Conservation (phyloP, 2,797 vertebrate species). For the Petrocephalus schoutedeni region DNA sequence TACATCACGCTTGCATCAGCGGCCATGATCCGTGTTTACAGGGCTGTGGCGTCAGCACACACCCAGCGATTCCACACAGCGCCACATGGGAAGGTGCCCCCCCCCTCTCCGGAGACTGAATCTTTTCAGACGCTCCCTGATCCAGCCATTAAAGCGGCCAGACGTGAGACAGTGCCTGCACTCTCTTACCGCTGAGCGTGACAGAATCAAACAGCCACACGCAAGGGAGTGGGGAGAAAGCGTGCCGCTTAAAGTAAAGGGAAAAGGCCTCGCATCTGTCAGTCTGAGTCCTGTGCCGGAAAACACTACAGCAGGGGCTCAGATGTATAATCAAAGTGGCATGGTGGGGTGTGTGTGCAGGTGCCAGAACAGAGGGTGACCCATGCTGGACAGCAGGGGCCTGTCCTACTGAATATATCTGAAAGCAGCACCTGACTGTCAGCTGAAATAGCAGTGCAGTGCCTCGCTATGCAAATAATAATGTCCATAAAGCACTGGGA, state of each 20-base stretch:
- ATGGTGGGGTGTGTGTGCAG: background rate
- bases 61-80: conserved; percentile 10
- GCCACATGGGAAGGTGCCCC: conserved; percentile 32
- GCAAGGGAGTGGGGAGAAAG: background rate
- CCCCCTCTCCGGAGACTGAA: conserved; percentile 50
- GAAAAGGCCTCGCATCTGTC: background rate
- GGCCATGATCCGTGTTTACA: conserved; percentile 40
- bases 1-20: conserved; percentile 65
- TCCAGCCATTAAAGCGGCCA: conserved; percentile 24
- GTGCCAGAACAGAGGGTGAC: background rate
- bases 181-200: background rate
- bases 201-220: background rate
- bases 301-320: background rate
- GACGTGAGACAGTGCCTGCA: background rate
- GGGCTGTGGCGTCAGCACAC: conserved; percentile 16
- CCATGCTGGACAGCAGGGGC: background rate
- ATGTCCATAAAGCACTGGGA: background rate
- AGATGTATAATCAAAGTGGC: background rate
- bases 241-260: background rate
- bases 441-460: background rate
- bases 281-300: background rate
- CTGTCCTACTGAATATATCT: background rate
- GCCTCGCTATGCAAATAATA: background rate
- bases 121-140: conserved; percentile 46
- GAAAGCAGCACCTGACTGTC: background rate